These are phyloP conservation scores for Odontothrips loti DNA, from an alignment of 2,888 invertebrate genomes.

Conservation along the genomic window DNA sequence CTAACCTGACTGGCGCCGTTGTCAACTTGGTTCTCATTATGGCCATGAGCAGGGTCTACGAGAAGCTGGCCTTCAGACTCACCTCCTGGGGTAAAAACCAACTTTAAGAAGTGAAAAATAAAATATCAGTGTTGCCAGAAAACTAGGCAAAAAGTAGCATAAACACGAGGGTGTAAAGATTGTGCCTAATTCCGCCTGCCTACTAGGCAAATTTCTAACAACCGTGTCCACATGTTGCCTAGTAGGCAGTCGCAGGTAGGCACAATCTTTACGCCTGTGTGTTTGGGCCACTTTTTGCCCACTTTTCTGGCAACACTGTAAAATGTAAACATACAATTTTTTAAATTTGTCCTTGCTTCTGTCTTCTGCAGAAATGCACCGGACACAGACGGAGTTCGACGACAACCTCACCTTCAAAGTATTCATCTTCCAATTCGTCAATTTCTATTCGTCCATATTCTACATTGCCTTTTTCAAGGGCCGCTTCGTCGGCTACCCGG, in stretches of 20 bases:
- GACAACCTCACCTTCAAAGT: conserved; percentile 58
- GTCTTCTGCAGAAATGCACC: conserved; percentile 46
- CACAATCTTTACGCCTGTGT: too few species aligned
- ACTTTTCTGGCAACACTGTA: not conserved
- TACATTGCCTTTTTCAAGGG: conserved; percentile 61
- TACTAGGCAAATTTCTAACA: too few species aligned
- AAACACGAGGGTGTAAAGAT: too few species aligned
- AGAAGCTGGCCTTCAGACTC: conserved; percentile 51
- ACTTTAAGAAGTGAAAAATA: not conserved
- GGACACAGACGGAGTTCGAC: conserved; percentile 57
- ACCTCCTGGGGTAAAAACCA: conserved; percentile 52
- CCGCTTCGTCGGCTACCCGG: conserved; percentile 51
- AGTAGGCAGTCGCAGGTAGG: too few species aligned
- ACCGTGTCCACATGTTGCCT: too few species aligned
- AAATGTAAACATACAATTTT: too few species aligned
- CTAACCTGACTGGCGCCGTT: conserved; percentile 51
- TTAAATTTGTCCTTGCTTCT: conserved; percentile 24
- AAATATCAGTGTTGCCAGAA: too few species aligned
- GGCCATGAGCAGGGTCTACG: conserved; percentile 53
- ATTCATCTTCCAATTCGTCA: conserved; percentile 58
- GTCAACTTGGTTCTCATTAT: conserved; percentile 55
- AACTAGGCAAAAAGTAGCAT: too few species aligned
- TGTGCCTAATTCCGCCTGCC: too few species aligned
- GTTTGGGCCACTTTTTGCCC: too few species aligned
- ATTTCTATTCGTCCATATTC: conserved; percentile 58